These are phyloP conservation scores for Daktulosphaira vitifoliae DNA, from an alignment of 1,140 invertebrate species.

Conservation along the genomic window DNA sequence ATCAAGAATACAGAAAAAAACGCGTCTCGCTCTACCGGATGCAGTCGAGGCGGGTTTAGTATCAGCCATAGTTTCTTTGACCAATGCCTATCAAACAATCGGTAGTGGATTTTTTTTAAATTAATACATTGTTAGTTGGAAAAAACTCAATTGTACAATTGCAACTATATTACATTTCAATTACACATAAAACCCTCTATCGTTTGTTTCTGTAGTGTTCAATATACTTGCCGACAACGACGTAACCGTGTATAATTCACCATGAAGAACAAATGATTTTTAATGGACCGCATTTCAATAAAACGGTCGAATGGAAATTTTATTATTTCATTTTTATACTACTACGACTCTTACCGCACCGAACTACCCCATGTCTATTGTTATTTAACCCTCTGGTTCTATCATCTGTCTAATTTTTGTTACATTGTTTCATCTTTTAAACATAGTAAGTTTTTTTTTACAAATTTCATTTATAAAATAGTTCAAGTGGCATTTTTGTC, in stretches of 20 bases:
- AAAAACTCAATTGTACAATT: slow-evolving; percentile 21
- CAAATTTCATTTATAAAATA: no score
- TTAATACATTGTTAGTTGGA: no score
- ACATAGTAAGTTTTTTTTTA: no score
- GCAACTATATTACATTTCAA: slow-evolving; percentile 17
- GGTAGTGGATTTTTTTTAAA: no score
- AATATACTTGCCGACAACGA: neutral
- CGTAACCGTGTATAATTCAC: slow-evolving; percentile 24
- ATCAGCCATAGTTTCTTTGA: no score
- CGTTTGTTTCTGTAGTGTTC: neutral
- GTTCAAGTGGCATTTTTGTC: no score
- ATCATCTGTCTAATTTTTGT: slow-evolving; percentile 30
- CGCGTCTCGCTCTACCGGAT: neutral
- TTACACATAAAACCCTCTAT: slow-evolving; percentile 13
- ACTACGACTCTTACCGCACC: neutral
- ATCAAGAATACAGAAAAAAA: slow-evolving; percentile 1
- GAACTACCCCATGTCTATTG: neutral
- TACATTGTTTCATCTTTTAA: slow-evolving; percentile 9
- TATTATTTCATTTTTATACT: neutral
- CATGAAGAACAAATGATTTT: slow-evolving; percentile 28
- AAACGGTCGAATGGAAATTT: slow-evolving; percentile 18
- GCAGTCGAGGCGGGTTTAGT: neutral
- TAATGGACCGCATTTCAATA: slow-evolving; percentile 32
- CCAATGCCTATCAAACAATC: no score
- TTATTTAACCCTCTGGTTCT: neutral